These are phyloP conservation scores for Catotricha subobsoleta DNA, from an alignment of 2,888 invertebrate species.

Conservation along the genomic window DNA sequence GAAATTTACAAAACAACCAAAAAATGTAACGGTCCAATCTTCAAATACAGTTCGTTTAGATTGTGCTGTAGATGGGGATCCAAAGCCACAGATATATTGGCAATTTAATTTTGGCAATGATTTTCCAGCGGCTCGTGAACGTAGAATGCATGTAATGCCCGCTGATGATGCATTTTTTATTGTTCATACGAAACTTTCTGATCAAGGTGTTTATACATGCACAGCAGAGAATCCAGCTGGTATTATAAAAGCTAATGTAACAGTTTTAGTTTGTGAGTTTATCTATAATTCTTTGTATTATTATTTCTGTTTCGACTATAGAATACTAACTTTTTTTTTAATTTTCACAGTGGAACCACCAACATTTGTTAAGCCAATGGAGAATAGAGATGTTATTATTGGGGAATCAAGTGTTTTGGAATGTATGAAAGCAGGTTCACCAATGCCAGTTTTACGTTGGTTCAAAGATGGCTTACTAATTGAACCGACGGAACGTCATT, in stretches of 20 bases:
- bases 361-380: slow-evolving; percentile 69
- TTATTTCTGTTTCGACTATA: not conserved
- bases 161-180: slow-evolving; percentile 85
- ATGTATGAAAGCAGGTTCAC: slow-evolving; percentile 72
- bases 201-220: slow-evolving; percentile 86
- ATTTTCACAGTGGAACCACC: slow-evolving; percentile 71
- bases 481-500: slow-evolving; percentile 59
- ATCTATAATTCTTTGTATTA: not conserved
- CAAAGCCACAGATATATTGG: slow-evolving; percentile 75
- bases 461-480: slow-evolving; percentile 63
- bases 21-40: slow-evolving; percentile 65
- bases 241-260: slow-evolving; percentile 67
- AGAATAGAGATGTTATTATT: slow-evolving; percentile 60
- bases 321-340: too few species aligned
- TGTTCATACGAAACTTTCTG: slow-evolving; percentile 70
- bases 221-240: slow-evolving; percentile 84
- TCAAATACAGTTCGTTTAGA: slow-evolving; percentile 66
- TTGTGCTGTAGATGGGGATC: slow-evolving; percentile 80
- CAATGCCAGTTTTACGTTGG: slow-evolving; percentile 68
- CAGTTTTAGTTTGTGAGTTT: slow-evolving; percentile 29
- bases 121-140: slow-evolving; percentile 86
- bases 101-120: slow-evolving; percentile 85
- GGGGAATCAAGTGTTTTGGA: slow-evolving; percentile 76
- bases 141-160: slow-evolving; percentile 83
- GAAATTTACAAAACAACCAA: slow-evolving; percentile 65